These are phyloP conservation scores for Phyllotreta cruciferae DNA, from an alignment of 2,888 invertebrate genomes.

Conservation along the genomic window DNA sequence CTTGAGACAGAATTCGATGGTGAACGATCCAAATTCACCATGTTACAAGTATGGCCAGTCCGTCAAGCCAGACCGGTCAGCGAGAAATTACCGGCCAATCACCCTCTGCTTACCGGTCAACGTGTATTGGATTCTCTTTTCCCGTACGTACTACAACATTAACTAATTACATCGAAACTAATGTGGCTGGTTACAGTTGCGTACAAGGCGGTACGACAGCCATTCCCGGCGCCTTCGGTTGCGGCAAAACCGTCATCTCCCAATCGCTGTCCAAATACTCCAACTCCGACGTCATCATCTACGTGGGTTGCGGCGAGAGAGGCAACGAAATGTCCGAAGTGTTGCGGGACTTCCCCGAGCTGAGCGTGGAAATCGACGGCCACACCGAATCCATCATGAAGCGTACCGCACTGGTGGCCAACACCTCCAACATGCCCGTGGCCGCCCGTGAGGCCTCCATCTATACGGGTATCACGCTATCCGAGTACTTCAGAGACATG, in stretches of 20 bases:
- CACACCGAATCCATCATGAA: constrained; percentile 99
- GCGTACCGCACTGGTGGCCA: constrained; percentile 97
- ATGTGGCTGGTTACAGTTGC: constrained; percentile 67
- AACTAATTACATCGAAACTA: constrained; percentile 3
- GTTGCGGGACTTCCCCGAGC: constrained; percentile 97
- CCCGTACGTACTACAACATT: constrained; percentile 72
- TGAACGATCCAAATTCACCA: constrained; percentile 86
- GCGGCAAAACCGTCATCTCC: constrained; percentile 99
- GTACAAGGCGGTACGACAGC: constrained; percentile 99
- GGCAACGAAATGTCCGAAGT: constrained; percentile 99
- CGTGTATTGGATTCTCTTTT: constrained; percentile 97
- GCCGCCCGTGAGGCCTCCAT: constrained; percentile 99
- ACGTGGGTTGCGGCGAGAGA: constrained; percentile 99
- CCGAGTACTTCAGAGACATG: constrained; percentile 99
- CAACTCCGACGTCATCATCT: constrained; percentile 99
- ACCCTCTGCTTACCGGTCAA: constrained; percentile 97
- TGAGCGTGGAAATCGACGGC: constrained; percentile 97
- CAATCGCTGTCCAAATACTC: constrained; percentile 99
- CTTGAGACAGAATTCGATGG: constrained; percentile 99
- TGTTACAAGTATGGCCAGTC: constrained; percentile 99
- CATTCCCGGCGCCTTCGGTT: constrained; percentile 99
- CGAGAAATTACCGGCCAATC: constrained; percentile 98
- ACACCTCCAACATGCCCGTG: constrained; percentile 99
- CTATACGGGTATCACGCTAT: constrained; percentile 98
- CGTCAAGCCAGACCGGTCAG: constrained; percentile 95